A percentile compares a stretch with the other conserved stretches of the same genome.
Evolutionary conservation across 2,113 vertebrate species (phyloP).

Genomic region (Procavia capensis): DNA sequence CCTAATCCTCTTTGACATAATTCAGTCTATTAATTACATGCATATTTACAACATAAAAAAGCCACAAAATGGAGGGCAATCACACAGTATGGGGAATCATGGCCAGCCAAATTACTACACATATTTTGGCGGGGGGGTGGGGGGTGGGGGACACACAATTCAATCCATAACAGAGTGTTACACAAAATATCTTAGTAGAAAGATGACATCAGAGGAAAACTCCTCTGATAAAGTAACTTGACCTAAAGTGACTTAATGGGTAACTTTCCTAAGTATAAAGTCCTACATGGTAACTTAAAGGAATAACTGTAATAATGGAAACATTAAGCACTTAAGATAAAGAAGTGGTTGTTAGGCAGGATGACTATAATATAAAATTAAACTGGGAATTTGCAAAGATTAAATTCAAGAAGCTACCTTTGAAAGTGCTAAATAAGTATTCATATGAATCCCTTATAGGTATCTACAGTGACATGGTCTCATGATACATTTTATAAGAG

Average conservation of each 20-base stretch:
- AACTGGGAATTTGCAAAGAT: neutral
- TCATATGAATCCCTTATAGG: neutral
- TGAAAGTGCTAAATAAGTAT: neutral
- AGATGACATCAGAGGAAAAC: neutral
- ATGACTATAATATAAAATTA: neutral
- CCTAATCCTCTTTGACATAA: too few relatives aligned
- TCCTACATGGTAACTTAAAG: slow-evolving; percentile 19
- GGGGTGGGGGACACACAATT: too few relatives aligned
- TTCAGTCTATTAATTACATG: too few relatives aligned
- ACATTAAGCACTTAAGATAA: neutral
- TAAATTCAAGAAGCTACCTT: neutral
- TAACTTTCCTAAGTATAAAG: neutral
- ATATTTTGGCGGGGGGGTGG: too few relatives aligned
- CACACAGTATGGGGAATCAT: too few relatives aligned
- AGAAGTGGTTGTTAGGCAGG: neutral
- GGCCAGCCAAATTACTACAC: too few relatives aligned
- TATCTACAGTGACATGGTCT: neutral
- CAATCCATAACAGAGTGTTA: too few relatives aligned
- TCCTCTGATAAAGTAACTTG: neutral
- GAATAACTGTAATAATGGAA: neutral
- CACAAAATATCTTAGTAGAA: neutral
- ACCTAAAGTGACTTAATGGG: neutral
- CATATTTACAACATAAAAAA: too few relatives aligned
- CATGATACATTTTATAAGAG: neutral
- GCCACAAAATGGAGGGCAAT: too few relatives aligned